Percentiles rank a stretch among this genome's conserved stretches.
phyloP scores from a whole-genome alignment of 2,888 invertebrate genomes.

The Eristalis tenax region DNA sequence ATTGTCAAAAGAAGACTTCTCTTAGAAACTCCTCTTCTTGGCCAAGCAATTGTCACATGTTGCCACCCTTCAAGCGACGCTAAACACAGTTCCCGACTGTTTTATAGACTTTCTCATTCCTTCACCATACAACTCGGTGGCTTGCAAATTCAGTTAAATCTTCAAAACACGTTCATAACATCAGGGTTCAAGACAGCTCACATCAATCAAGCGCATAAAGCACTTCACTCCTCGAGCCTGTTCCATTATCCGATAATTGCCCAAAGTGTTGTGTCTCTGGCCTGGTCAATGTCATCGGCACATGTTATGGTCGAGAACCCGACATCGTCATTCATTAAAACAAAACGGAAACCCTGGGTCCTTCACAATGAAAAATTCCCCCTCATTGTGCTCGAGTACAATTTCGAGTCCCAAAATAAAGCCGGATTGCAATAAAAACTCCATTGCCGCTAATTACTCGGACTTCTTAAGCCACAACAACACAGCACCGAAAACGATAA shows the following conservation, averaged over 20 bases:
- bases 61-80: too few species aligned
- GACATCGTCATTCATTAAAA: not conserved
- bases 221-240: not conserved
- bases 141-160: too few species aligned
- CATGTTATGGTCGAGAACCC: not conserved
- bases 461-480: constrained; percentile 28
- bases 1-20: too few species aligned
- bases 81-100: too few species aligned
- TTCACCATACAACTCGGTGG: too few species aligned
- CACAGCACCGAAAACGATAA: not conserved
- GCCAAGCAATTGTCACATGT: too few species aligned
- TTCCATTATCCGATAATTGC: not conserved
- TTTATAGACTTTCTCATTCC: too few species aligned
- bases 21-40: too few species aligned
- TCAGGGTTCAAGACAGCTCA: not conserved
- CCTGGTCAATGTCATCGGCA: not conserved
- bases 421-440: constrained; percentile 35
- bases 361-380: not conserved
- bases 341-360: not conserved
- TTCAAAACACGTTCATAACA: too few species aligned
- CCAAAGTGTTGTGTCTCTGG: not conserved
- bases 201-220: not conserved
- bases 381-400: constrained; percentile 9
- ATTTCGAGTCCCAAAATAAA: not conserved
- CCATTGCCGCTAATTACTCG: constrained; percentile 47